Evolutionary conservation across 2,113 vertebrate species (phyloP).

Genomic region (Sapajus apella): DNA sequence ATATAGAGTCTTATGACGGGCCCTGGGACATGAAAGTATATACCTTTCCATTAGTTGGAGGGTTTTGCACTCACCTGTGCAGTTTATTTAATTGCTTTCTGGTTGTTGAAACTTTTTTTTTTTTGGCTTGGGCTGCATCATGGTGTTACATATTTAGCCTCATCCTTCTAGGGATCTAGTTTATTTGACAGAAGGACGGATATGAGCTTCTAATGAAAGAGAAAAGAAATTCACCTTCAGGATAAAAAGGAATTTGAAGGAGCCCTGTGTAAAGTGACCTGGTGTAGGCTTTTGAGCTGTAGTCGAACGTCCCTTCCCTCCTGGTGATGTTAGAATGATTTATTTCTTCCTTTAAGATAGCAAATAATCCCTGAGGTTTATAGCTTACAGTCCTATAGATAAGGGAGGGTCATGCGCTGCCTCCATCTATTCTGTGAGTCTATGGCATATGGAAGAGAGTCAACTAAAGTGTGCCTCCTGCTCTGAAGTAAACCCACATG

Average conservation of each 20-base stretch:
- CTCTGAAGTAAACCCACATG: not conserved
- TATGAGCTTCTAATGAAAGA: constrained; percentile 33
- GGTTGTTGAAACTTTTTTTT: not conserved
- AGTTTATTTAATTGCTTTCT: not conserved
- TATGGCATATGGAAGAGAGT: not conserved
- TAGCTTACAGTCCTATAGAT: not conserved
- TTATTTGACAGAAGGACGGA: constrained; percentile 27
- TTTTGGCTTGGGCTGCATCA: not conserved
- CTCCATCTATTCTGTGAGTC: accelerated
- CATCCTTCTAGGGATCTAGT: not conserved
- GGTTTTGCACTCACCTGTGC: not conserved
- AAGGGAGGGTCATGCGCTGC: not conserved
- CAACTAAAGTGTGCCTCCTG: accelerated
- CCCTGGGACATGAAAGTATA: not conserved
- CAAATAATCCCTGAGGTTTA: not conserved
- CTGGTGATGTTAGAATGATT: not conserved
- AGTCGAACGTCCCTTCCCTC: not conserved
- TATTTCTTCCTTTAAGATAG: constrained; percentile 25
- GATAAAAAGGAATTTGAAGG: not conserved
- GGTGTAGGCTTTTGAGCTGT: not conserved
- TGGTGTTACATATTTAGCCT: constrained; percentile 7
- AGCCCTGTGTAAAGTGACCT: not conserved
- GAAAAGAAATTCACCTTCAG: not conserved
- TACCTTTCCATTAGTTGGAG: not conserved
- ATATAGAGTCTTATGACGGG: not conserved